A percentile compares a stretch with the other conserved stretches of the same genome.
These are phyloP conservation scores for Charaxes varanes DNA, from an alignment of 1,140 invertebrate species.

Conservation along the genomic window DNA sequence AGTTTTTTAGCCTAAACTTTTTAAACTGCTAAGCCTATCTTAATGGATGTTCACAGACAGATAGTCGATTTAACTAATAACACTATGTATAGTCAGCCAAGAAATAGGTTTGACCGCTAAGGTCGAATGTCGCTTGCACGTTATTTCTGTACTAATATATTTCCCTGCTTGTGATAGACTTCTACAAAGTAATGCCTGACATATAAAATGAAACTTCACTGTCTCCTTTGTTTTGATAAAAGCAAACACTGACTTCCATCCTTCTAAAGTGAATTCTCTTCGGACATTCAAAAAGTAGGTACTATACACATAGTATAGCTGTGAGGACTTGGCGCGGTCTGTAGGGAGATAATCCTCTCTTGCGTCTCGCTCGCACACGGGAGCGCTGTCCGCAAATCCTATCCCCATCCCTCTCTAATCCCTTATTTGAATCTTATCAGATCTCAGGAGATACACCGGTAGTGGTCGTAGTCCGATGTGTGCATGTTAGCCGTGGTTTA, in stretches of 20 bases:
- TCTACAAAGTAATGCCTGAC: too few relatives aligned
- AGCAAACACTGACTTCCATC: conserved; percentile 2
- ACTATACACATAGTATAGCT: conserved; percentile 15
- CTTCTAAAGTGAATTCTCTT: conserved; percentile 1
- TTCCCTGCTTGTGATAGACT: too few relatives aligned
- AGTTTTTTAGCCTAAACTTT: too few relatives aligned
- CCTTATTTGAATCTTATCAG: conserved; percentile 76
- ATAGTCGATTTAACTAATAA: too few relatives aligned
- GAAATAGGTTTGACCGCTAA: too few relatives aligned
- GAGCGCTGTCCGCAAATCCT: conserved; percentile 53
- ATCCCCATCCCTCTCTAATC: conserved; percentile 66
- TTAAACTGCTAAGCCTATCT: too few relatives aligned
- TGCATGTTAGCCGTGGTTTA: conserved; percentile 55
- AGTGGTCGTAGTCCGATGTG: conserved; percentile 52
- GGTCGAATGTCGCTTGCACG: too few relatives aligned
- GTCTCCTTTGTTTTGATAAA: neutral
- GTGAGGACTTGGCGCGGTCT: conserved; percentile 41
- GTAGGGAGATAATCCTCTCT: conserved; percentile 66
- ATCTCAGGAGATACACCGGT: conserved; percentile 68
- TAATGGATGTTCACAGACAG: too few relatives aligned
- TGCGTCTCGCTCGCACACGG: conserved; percentile 44
- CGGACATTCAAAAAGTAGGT: conserved; percentile 22
- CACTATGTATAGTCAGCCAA: too few relatives aligned
- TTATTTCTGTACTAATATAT: too few relatives aligned
- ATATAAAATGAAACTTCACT: neutral